Base-by-base conservation (phyloP, 1,140 invertebrate species). In the Tetraneura akinire region DNA sequence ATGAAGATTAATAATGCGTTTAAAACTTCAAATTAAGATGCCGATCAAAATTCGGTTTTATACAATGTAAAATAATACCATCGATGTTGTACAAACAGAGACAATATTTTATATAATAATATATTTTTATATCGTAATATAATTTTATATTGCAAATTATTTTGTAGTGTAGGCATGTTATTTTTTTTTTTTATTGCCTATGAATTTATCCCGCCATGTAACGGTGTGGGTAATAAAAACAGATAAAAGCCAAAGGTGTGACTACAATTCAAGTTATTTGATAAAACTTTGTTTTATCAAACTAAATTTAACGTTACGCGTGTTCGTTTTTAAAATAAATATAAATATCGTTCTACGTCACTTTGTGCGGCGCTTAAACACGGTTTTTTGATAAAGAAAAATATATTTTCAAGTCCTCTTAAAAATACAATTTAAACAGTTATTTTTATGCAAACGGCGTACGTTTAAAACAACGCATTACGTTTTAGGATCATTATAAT, bases 271-370 rank as follows among this genome's bases (percentile, higher is more conserved):
- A 66, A 66, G n/a, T 66, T 66, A 66, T 11, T 42, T 14, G n/a
- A 21, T 66, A 66, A 42, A 45, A 66, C 37, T 13, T n/a, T n/a
- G n/a, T 66, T 66, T 66, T 66, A 66, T 66, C 37, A 18, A 66
- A 42, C n/a, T 4, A 11, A 66, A 66, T 66, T 45, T 66, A 66
- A n/a, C n/a, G n/a, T n/a, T n/a, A n/a, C n/a, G n/a, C 37, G 8
- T 16, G n/a, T n/a, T 66, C 21, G 37, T 14, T 42, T 45, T 66
- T 13, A n/a, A n/a, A 66, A n/a, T 66, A 23, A 42, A 66, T 42
- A 0, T 66, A 45, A 42, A 45, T 32, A 42, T 42, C 37, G 37
- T 66, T 66, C 21, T 14, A 14, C 32, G 5, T 4, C n/a, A 14
- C 45, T 66, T 3, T 23, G 0, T 21, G 1, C 11, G 1, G 3